phyloP scores from a whole-genome alignment of 2,888 invertebrate species.

The Meta bourneti region DNA sequence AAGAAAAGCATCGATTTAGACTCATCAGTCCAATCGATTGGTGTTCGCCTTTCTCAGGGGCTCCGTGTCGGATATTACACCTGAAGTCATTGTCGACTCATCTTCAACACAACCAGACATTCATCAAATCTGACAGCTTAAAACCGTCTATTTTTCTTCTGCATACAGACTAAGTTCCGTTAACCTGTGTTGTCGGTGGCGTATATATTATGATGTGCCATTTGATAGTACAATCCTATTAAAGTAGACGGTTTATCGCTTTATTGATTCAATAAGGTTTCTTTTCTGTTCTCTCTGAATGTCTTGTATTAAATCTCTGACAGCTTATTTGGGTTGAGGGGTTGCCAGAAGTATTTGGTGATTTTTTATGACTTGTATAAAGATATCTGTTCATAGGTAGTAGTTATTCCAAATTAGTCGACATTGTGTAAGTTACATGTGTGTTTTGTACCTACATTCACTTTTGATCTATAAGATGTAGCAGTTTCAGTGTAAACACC shows the following conservation, averaged over 20 bases:
- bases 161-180: constrained; percentile 7
- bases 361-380: background rate
- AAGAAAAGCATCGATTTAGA: background rate
- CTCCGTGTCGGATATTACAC: constrained; percentile 17
- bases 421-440: too few species aligned
- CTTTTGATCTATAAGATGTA: too few species aligned
- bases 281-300: background rate
- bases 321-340: constrained; percentile 5
- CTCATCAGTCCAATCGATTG: background rate
- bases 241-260: background rate
- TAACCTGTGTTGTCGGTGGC: background rate
- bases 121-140: constrained; percentile 41
- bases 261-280: constrained; percentile 39
- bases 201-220: constrained; percentile 12
- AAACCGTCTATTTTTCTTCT: constrained; percentile 38
- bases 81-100: background rate
- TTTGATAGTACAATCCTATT: constrained; percentile 36
- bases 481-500: too few species aligned
- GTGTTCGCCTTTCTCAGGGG: background rate
- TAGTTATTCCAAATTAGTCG: too few species aligned
- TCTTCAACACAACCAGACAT: background rate
- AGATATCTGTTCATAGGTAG: too few species aligned
- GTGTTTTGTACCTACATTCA: too few species aligned
- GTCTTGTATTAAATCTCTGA: background rate
- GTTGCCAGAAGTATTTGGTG: background rate